Base-by-base conservation (phyloP, 2,113 vertebrate species). In the Athene cunicularia region DNA sequence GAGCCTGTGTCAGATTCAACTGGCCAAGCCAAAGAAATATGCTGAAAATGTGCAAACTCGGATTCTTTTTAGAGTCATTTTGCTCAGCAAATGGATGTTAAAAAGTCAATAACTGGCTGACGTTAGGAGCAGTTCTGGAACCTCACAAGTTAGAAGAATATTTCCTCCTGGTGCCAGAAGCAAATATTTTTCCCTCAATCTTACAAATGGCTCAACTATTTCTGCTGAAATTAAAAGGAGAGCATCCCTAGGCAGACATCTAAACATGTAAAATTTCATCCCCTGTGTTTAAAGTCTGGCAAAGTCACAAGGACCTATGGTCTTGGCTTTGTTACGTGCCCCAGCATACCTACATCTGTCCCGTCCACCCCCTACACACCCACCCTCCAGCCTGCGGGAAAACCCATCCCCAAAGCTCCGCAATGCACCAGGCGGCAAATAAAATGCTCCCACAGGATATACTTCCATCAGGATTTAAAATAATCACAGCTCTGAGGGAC, bases 281-380 rank as follows among this genome's bases (percentile, higher is more conserved):
- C 71, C 45, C 2, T 2, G 11, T 88, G 63, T 70, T 93, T 86
- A 17, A 67, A 71, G 21, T 28, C 74, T 83, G 95, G 30, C 75
- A n/a, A 67, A 86, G 79, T 12, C 71, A 35, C 66, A 10, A 35
- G 49, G 52, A 67, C 16, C 22, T 32, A 43, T 2, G 6, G 32
- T 71, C 47, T 43, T 0, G 4, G 83, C 33, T 91, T 73, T 50
- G 24, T 67, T 21, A 37, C 1, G 45, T 50, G 60, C 19, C 75
- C 70, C n/a, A 0, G 60, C 91, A 80, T 64, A 47, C 14, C 75
- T 60, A 59, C 11, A 11, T 64, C 37, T 71, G 21, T 33, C 60
- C 58, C 0, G 0, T 16, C 3, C 21, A 3, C 21, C 20, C 30
- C 58, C 43, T 19, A 22, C 30, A n/a, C 39, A 30, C 21, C 85